phyloP scores from a whole-genome alignment of 2,797 vertebrate species.

The Danio kyathit region DNA sequence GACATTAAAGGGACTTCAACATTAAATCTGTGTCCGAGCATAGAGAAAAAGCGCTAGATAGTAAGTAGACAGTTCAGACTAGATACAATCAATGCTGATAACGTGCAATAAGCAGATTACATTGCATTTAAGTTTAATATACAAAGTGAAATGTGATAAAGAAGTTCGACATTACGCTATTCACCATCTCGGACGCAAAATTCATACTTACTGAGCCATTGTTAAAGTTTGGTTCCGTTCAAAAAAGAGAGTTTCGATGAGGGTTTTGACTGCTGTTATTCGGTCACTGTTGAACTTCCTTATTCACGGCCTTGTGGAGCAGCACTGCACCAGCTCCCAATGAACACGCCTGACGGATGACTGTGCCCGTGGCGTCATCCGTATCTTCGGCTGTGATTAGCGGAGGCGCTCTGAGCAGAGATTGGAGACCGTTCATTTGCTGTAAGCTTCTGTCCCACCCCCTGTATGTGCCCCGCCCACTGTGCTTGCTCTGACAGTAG shows the following conservation, averaged over 20 bases:
- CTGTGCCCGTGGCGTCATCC: background rate
- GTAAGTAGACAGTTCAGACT: background rate
- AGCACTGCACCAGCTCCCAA: background rate
- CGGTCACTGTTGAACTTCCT: slow-evolving; percentile 72
- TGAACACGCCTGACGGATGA: slow-evolving; percentile 7
- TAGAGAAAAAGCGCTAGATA: background rate
- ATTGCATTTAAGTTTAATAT: background rate
- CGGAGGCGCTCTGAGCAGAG: slow-evolving; percentile 70
- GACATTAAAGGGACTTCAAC: background rate
- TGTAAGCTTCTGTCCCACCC: slow-evolving; percentile 25
- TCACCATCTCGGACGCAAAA: background rate
- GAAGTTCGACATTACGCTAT: background rate
- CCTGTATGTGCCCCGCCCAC: slow-evolving; percentile 29
- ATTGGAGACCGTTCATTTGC: slow-evolving; percentile 65
- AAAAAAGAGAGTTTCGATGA: slow-evolving; percentile 50
- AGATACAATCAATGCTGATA: background rate
- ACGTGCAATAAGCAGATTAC: background rate
- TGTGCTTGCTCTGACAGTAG: background rate
- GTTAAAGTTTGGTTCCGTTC: slow-evolving; percentile 47
- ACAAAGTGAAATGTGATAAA: background rate
- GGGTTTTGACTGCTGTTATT: background rate
- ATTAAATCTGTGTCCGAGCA: background rate
- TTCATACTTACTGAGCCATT: slow-evolving; percentile 81
- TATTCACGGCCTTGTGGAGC: slow-evolving; percentile 56
- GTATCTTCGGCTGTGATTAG: slow-evolving; percentile 67